phyloP scores from a whole-genome alignment of 1,140 invertebrate genomes.

The Anastatus disparis region DNA sequence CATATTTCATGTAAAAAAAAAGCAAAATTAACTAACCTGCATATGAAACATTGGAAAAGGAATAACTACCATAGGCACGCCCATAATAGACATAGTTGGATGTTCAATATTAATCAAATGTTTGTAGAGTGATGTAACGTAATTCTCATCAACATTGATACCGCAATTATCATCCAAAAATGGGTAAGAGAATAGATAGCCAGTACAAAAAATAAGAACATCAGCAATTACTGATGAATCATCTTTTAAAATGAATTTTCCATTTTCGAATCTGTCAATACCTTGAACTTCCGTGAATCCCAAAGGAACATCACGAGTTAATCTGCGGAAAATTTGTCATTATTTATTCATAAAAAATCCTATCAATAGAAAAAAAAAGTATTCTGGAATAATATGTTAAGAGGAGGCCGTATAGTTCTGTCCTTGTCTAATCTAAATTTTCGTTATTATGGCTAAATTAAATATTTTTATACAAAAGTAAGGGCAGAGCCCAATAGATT shows the following conservation, averaged over 20 bases:
- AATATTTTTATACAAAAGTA: no score
- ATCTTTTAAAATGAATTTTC: slow-evolving; percentile 48
- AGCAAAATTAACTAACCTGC: slow-evolving; percentile 66
- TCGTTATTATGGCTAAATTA: no score
- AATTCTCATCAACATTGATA: slow-evolving; percentile 71
- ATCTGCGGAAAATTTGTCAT: no score
- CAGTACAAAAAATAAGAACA: slow-evolving; percentile 60
- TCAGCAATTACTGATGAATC: slow-evolving; percentile 38
- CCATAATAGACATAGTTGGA: slow-evolving; percentile 79
- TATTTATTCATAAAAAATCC: no score
- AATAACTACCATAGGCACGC: slow-evolving; percentile 70
- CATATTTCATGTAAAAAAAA: slow-evolving; percentile 1
- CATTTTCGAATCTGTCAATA: slow-evolving; percentile 48
- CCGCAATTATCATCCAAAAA: slow-evolving; percentile 74
- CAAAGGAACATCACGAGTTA: not conserved
- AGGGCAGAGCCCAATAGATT: no score
- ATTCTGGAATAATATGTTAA: no score
- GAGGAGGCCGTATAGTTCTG: no score
- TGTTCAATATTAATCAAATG: slow-evolving; percentile 79
- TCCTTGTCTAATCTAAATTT: no score
- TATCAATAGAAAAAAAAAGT: no score
- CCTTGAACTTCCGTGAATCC: slow-evolving; percentile 50
- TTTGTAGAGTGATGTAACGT: slow-evolving; percentile 78
- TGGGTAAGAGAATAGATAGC: slow-evolving; percentile 75
- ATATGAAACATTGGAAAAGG: slow-evolving; percentile 79